These are phyloP conservation scores for Galaxea fascicularis DNA, from an alignment of 92 coral and sea anemone genomes.

Conservation along the genomic window DNA sequence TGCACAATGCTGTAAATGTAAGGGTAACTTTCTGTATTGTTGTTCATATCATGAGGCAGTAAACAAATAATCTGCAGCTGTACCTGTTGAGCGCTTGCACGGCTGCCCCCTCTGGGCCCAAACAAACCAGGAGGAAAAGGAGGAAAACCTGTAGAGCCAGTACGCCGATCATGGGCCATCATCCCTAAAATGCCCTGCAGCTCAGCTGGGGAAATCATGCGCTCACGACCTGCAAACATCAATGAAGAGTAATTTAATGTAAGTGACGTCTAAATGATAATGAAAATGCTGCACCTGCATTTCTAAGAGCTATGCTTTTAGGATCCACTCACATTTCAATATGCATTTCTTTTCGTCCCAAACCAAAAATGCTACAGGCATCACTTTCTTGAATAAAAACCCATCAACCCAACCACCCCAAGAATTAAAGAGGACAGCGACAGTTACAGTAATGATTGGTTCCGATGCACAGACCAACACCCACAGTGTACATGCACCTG, in stretches of 20 bases:
- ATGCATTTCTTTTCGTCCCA: too few relatives aligned
- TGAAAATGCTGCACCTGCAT: neutral
- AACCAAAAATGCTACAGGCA: too few relatives aligned
- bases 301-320: too few relatives aligned
- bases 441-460: too few relatives aligned
- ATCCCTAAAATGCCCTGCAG: constrained; percentile 43
- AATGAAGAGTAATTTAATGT: too few relatives aligned
- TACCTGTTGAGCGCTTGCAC: constrained; percentile 18
- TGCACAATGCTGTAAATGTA: neutral
- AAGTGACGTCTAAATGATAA: neutral
- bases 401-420: too few relatives aligned
- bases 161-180: constrained; percentile 42
- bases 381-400: too few relatives aligned
- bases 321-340: too few relatives aligned
- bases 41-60: neutral
- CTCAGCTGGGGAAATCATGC: constrained; percentile 48
- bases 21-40: neutral
- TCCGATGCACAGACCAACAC: too few relatives aligned
- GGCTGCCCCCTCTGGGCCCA: constrained; percentile 10
- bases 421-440: too few relatives aligned
- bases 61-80: neutral
- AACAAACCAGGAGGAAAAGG: constrained; percentile 17
- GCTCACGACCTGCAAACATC: constrained; percentile 30
- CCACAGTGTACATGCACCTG: too few relatives aligned
- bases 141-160: constrained; percentile 33